A percentile compares a stretch with the other conserved stretches of the same genome.
Evolutionary conservation across 1,140 invertebrate genomes (phyloP).

Genomic region (Venturia canescens): DNA sequence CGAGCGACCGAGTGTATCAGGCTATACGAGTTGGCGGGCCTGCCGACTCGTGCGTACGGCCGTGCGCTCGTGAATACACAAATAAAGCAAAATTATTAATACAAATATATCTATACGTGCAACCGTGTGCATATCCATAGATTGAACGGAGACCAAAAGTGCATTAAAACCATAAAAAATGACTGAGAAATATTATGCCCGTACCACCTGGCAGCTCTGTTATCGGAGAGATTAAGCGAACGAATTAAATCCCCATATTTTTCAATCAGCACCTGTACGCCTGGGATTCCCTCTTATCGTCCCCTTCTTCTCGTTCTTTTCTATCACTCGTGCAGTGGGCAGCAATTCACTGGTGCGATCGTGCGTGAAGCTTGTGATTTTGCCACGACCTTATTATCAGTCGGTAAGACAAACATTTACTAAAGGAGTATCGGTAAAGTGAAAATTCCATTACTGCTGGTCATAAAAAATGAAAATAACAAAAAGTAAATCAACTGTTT

Average conservation of each 20-base stretch:
- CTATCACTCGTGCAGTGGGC: slow-evolving; percentile 25
- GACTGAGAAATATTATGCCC: neutral
- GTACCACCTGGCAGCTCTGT: neutral
- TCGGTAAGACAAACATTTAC: no score
- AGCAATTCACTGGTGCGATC: neutral
- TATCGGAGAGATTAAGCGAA: slow-evolving; percentile 29
- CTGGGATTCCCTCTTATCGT: no score
- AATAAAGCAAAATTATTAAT: neutral
- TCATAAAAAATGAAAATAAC: no score
- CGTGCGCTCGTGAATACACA: slow-evolving; percentile 12
- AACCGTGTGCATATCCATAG: neutral
- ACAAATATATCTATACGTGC: neutral
- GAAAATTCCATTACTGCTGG: no score
- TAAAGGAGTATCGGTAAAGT: no score
- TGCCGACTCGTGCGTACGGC: slow-evolving; percentile 18
- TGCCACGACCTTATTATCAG: no score
- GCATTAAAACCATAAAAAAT: neutral
- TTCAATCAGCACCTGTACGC: slow-evolving; percentile 14
- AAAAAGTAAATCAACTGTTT: no score
- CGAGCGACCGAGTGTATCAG: no score
- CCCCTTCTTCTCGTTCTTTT: slow-evolving; percentile 6
- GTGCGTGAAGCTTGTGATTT: no score
- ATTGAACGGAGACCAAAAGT: no score
- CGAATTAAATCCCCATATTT: slow-evolving; percentile 31
- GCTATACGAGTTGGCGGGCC: no score